Conservation (phyloP, 2,888 invertebrate genomes). For the Strigamia transsilvanica region DNA sequence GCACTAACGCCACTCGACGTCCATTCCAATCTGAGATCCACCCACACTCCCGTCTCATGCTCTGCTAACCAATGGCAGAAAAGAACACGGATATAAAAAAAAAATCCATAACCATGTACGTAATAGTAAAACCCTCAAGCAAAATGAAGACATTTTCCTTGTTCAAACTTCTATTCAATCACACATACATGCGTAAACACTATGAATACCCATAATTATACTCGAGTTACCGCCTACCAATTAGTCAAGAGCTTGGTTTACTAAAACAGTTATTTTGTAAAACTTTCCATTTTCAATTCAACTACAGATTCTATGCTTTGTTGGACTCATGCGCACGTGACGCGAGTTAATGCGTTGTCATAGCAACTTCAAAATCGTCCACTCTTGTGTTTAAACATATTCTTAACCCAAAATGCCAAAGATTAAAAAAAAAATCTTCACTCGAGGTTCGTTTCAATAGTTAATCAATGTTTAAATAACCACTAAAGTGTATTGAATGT, state of each 20-base stretch:
- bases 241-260: too few species aligned
- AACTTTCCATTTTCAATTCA: too few species aligned
- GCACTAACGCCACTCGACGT: conserved; percentile 8
- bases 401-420: too few species aligned
- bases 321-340: too few species aligned
- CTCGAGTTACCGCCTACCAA: too few species aligned
- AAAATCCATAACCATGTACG: neutral
- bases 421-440: neutral
- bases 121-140: neutral
- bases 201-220: too few species aligned
- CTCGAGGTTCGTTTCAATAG: neutral
- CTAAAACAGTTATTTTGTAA: too few species aligned
- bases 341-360: too few species aligned
- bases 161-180: neutral
- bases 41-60: conserved; percentile 8
- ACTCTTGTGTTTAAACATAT: too few species aligned
- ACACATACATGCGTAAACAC: too few species aligned
- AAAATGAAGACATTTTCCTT: neutral
- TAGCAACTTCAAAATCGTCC: too few species aligned
- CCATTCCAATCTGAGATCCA: conserved; percentile 1
- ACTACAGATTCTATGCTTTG: too few species aligned
- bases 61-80: conserved; percentile 2
- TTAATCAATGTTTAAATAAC: neutral
- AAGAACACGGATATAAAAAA: conserved; percentile 1
- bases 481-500: neutral